A percentile compares a stretch with the other conserved stretches of the same genome.
phyloP scores from a whole-genome alignment of 2,113 vertebrate species.

The Odocoileus virginianus region DNA sequence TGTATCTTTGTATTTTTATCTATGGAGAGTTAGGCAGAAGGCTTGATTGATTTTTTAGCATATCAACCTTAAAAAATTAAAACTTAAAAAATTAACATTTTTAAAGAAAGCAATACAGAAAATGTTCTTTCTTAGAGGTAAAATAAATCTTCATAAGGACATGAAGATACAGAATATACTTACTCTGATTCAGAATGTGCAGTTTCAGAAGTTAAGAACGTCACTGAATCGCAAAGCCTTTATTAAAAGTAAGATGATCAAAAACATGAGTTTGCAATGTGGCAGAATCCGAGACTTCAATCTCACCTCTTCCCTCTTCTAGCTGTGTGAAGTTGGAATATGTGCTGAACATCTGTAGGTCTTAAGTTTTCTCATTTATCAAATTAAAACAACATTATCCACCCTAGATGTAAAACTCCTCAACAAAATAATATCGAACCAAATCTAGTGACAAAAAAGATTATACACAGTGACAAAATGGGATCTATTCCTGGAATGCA shows the following conservation, averaged over 20 bases:
- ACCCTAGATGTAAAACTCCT: background rate
- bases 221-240: background rate
- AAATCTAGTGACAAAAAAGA: background rate
- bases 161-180: background rate
- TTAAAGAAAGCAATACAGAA: background rate
- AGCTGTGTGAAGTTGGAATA: background rate
- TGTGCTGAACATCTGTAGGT: too few relatives aligned
- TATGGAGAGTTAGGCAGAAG: background rate
- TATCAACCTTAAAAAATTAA: background rate
- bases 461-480: fast-evolving
- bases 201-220: background rate
- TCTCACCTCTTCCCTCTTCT: too few relatives aligned
- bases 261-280: background rate
- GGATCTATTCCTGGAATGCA: background rate
- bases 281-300: too few relatives aligned
- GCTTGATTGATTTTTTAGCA: background rate
- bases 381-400: background rate
- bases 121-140: background rate
- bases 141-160: background rate
- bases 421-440: background rate
- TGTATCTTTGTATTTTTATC: background rate
- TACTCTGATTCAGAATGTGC: background rate
- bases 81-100: background rate
- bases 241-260: background rate
- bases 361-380: too few relatives aligned